Conservation (phyloP, 2,888 invertebrate species). For the Drosophila mettleri region DNA sequence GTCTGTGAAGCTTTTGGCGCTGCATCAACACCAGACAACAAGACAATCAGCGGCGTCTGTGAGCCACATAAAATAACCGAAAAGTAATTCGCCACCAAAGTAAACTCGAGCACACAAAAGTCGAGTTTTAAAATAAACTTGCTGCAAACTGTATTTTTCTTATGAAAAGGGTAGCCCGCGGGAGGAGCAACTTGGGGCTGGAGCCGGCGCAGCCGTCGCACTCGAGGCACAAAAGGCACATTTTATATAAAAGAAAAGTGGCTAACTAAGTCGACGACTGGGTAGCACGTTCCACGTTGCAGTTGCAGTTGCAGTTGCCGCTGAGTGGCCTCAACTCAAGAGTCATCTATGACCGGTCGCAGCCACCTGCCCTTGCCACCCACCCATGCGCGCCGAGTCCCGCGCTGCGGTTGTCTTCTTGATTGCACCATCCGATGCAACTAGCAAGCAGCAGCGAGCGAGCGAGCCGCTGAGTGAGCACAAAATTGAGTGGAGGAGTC, state of each 20-base stretch:
- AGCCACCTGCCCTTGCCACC: conserved; percentile 8
- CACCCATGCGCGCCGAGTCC: conserved; percentile 39
- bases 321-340: conserved; percentile 48
- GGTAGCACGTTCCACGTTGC: conserved; percentile 16
- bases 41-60: conserved; percentile 68
- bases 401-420: conserved; percentile 47
- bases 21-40: conserved; percentile 74
- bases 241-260: conserved; percentile 77
- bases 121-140: conserved; percentile 81
- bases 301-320: conserved; percentile 43
- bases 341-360: conserved; percentile 53
- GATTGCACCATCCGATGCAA: conserved; percentile 43
- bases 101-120: conserved; percentile 76
- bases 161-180: conserved; percentile 24
- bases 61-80: conserved; percentile 78
- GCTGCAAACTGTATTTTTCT: conserved; percentile 71
- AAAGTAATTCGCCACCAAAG: conserved; percentile 78
- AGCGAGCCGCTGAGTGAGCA: conserved; percentile 49
- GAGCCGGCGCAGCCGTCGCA: conserved; percentile 19
- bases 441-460: background rate
- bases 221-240: conserved; percentile 75
- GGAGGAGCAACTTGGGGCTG: too few species aligned
- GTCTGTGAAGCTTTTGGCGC: conserved; percentile 31
- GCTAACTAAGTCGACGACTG: conserved; percentile 75
- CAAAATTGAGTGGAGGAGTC: conserved; percentile 53